Base-by-base conservation (phyloP, 2,113 vertebrate species). In the Pseudolaguvia tuberculata region DNA sequence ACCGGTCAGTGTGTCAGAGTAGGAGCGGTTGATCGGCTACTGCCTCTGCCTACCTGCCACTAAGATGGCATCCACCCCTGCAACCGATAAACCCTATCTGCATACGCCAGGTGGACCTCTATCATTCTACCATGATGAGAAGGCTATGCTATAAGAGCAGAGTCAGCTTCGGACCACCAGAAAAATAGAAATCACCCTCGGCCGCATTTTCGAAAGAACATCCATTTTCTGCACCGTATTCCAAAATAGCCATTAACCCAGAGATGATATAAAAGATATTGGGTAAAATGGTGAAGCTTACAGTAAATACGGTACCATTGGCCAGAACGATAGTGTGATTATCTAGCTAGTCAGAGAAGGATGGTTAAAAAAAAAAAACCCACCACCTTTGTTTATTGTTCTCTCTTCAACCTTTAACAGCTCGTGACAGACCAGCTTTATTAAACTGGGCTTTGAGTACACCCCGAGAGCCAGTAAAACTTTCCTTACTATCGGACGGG, bases 361-460 rank as follows among this genome's bases (percentile, higher is more conserved):
- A 21, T 39, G 63, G 50, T 50, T 27, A 50, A 50, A 50, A 50
- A 50, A 50, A 50, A 50, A 53, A 63, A 27, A 56, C 39, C 58
- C 63, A 75, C 47, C 50, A 76, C 75, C 87, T 89, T 89, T 91
- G 90, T 91, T 91, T 91, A 90, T 89, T 87, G 88, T 86, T 85
- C 87, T 84, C 80, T 75, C 74, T 79, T 78, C 56, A 29, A 29
- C 81, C 79, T 86, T 88, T 89, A 90, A 88, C 80, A 75, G 85
- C 86, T 90, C 79, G 77, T 87, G 89, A 91, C 89, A 81, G 79
- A 78, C 84, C 82, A 82, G 86, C 88, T 91, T 91, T 91, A 92
- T 92, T 92, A 92, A 92, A 90, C 90, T 91, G 91, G 90, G 91
- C 88, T 91, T 90, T 90, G 86, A 88, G 82, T 86, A 78, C 84